Percentiles rank a stretch among this genome's conserved stretches.
phyloP scores from a whole-genome alignment of 2,113 vertebrate genomes.

The Regulus satrapa region DNA sequence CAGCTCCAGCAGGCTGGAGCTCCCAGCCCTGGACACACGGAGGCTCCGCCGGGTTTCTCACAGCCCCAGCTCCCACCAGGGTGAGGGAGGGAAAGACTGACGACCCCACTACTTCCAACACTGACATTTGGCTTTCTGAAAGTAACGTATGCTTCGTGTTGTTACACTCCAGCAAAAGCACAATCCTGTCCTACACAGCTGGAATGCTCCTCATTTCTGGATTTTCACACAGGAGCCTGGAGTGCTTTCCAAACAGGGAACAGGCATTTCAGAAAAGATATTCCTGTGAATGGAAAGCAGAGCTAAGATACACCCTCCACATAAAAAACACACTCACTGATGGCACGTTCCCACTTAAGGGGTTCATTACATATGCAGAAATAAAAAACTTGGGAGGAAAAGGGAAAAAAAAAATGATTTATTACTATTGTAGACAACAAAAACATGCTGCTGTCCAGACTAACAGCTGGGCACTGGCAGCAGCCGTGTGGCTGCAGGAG shows the following conservation, averaged over 20 bases:
- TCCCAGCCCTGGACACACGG: neutral
- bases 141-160: neutral
- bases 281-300: neutral
- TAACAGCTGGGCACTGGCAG: constrained; percentile 2
- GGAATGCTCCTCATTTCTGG: neutral
- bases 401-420: neutral
- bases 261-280: neutral
- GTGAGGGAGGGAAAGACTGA: neutral
- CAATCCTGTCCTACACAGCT: neutral
- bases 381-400: neutral
- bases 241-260: neutral
- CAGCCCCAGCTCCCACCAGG: neutral
- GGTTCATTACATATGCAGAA: neutral
- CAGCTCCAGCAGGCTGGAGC: neutral
- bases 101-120: neutral
- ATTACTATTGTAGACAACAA: neutral
- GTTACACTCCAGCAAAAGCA: neutral
- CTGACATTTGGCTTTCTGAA: neutral
- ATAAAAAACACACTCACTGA: neutral
- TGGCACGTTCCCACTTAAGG: neutral
- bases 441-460: neutral
- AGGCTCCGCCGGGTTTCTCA: neutral
- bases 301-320: neutral
- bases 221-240: neutral
- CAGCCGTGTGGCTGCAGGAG: neutral